Evolutionary conservation across 2,113 vertebrate genomes (phyloP), one percentile per base, ranked within the genome.

Genomic region (Oreochromis aureus): DNA sequence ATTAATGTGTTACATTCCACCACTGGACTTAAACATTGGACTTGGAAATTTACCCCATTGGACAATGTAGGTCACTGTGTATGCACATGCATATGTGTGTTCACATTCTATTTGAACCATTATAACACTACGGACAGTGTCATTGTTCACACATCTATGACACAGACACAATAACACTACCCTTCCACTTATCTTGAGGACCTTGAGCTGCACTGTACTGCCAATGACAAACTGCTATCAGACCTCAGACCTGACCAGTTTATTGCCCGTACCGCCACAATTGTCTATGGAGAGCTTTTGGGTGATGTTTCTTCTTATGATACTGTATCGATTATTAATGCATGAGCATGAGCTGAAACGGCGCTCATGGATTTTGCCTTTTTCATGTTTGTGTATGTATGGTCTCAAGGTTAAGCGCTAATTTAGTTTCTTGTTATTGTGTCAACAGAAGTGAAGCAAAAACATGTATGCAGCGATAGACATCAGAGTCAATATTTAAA

Each of bases 401-500:
- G 55, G 19, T 44, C 16, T 80, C 54, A 18, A 18, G 22, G 44
- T 66, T 22, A 63, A 85, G 46, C 34, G 2, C 11, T 53, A 78
- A 53, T 53, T 78, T 78, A 53, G 18, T 34, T 78, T 78, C 27
- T 53, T 78, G 16, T 53, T 53, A 34, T 51, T 3, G 6, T 1
- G 27, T 78, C 46, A 83, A 84, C 18, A 83, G 78, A 46, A 46
- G 80, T 59, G 41, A 80, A 46, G n/a, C 22, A 71, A 81, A 51
- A 10, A 54, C 71, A 78, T 73, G 32, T 58, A 56, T 6, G 11
- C 27, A 85, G 83, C 16, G n/a, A 39, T 7, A 59, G 27, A 87
- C 58, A 12, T 53, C 59, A 63, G 39, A 89, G 83, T 93, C 89
- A 93, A 85, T 89, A 92, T 95, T 91, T 87, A 89, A 86, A 63